These are phyloP conservation scores for Melanitta fusca DNA, from an alignment of 2,797 vertebrate species.

Conservation along the genomic window DNA sequence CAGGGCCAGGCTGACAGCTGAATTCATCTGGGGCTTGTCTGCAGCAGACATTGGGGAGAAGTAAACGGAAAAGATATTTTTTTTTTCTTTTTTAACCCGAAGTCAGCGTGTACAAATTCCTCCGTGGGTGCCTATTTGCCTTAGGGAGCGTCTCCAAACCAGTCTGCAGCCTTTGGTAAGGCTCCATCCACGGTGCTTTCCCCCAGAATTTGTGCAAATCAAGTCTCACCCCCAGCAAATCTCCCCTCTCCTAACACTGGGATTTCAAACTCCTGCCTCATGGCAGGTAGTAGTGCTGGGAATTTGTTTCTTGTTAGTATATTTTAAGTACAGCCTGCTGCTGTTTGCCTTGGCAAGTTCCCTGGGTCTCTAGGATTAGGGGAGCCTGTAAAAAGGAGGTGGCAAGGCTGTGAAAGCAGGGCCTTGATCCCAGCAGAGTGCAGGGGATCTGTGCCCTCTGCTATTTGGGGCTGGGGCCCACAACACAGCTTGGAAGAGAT, in stretches of 20 bases:
- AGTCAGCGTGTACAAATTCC: neutral
- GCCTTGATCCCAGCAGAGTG: neutral
- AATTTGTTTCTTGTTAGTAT: rapidly evolving
- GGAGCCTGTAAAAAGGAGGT: neutral
- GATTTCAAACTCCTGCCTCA: neutral
- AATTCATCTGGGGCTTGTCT: rapidly evolving
- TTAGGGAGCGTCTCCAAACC: no score
- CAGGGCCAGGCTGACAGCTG: neutral
- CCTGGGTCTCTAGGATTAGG: neutral
- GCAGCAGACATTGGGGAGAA: neutral
- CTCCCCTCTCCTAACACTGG: rapidly evolving
- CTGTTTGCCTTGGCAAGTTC: no score
- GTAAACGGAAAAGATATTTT: neutral
- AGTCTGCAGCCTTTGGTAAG: no score
- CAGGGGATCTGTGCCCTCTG: rapidly evolving
- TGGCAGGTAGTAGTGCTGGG: rapidly evolving
- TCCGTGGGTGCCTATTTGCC: neutral
- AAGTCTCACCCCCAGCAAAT: neutral
- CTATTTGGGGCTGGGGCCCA: neutral
- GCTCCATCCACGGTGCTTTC: no score
- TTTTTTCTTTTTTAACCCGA: neutral
- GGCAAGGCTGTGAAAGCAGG: neutral
- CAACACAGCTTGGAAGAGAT: rapidly evolving
- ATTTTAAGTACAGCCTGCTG: neutral
- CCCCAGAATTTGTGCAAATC: neutral